These are phyloP conservation scores for Sebastes diploproa DNA, from an alignment of 2,797 vertebrate genomes.

Conservation along the genomic window DNA sequence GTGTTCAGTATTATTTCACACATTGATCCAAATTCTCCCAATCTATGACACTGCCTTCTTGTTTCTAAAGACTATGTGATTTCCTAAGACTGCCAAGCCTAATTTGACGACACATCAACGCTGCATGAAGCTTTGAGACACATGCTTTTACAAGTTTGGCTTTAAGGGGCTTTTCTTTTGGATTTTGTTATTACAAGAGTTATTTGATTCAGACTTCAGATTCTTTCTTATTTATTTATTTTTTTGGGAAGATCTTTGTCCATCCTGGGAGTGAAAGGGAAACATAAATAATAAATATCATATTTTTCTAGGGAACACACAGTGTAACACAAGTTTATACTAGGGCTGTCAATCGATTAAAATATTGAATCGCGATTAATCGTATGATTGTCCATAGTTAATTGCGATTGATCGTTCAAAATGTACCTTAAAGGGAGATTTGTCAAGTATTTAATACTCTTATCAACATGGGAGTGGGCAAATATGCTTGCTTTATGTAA, in stretches of 20 bases:
- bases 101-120: constrained; percentile 67
- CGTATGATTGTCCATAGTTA: no score
- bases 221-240: not conserved
- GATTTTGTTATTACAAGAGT: constrained; percentile 39
- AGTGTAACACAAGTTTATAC: not conserved
- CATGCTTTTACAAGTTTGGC: constrained; percentile 77
- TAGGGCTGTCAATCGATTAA: no score
- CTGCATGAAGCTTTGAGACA: constrained; percentile 85
- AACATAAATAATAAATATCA: not conserved
- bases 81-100: constrained; percentile 85
- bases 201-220: constrained; percentile 41
- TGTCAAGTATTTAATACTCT: no score
- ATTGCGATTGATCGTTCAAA: no score
- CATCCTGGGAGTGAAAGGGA: constrained; percentile 52
- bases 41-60: not conserved
- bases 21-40: constrained; percentile 24
- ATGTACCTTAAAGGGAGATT: no score
- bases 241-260: constrained; percentile 56
- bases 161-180: constrained; percentile 57
- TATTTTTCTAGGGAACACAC: not conserved
- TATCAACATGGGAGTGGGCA: no score
- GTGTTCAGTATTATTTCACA: constrained; percentile 17
- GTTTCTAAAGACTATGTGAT: constrained; percentile 19
- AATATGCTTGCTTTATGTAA: no score
- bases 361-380: no score